phyloP scores from a whole-genome alignment of 2,113 vertebrate species.

The Pampusana beccarii region DNA sequence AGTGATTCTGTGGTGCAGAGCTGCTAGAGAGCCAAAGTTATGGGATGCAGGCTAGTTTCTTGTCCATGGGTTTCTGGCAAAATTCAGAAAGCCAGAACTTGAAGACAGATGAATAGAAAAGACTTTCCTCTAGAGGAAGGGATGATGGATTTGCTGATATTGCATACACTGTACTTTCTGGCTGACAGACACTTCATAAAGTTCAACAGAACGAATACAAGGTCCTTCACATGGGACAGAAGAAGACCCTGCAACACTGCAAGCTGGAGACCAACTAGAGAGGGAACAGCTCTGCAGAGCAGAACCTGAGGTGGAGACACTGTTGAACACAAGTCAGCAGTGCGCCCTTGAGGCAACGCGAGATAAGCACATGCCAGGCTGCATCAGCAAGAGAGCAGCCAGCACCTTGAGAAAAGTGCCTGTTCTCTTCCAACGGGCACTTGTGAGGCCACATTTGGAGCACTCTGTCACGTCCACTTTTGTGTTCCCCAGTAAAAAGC shows the following conservation, averaged over 20 bases:
- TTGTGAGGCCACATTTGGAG: neutral
- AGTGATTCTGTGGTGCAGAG: neutral
- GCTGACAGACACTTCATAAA: neutral
- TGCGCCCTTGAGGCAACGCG: constrained; percentile 42
- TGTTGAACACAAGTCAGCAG: neutral
- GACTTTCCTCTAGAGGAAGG: neutral
- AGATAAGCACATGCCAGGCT: constrained; percentile 8
- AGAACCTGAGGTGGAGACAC: neutral
- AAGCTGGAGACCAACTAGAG: neutral
- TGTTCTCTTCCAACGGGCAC: neutral
- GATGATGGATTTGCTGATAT: neutral
- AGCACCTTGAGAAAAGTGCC: neutral
- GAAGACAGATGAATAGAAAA: neutral
- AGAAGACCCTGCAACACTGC: neutral
- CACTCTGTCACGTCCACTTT: neutral
- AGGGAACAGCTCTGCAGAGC: neutral
- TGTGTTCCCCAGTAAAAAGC: neutral
- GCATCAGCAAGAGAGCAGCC: neutral
- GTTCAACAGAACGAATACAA: neutral
- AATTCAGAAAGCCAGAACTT: neutral
- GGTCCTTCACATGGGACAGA: neutral
- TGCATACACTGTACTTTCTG: neutral
- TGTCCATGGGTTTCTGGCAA: neutral
- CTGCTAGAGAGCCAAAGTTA: neutral
- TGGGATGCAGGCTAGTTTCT: neutral